Base-by-base conservation (phyloP, 1,140 invertebrate species). In the Psilanteris sp. region DNA sequence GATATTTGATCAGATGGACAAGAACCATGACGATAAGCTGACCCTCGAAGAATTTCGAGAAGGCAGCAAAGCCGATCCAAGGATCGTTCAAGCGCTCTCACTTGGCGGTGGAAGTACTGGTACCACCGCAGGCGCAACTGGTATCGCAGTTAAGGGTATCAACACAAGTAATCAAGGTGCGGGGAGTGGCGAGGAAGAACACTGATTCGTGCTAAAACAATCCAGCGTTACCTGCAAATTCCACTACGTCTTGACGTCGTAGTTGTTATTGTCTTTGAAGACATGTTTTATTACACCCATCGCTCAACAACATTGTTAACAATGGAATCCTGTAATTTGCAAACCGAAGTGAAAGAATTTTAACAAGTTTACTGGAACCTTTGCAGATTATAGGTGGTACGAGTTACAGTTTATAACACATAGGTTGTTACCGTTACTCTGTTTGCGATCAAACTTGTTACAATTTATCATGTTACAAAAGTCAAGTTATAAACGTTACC, bases 1-100 rank as follows among this genome's bases (percentile, higher is more conserved):
- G 87, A 98, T 98, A 83, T 98, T 98, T 89, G 95, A 97, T 86
- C 96, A 97, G 85, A 98, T 98, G 96, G 97, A 98, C 89, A 98
- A 98, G 90, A 99, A 99, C 86, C 95, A 98, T 88, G 98, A 99
- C 89, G 97, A 98, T 85, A 93, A 95, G 85, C 91, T 99, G 67
- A 99, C 97, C 8, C 91, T 98, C 71, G 97, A 99, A 81, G 98
- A 99, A 89, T 99, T 99, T 89, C 93, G 97, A 81, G 98, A 99
- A 90, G 97, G 97, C 67, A 98, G 97, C 85, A 99, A 99, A 89
- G 96, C 96, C 31, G 98, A 99, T 89, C 97, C 98, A 3, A 93
- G 97, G 88, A 99, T 99, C 85, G 97, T 99, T 9, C 97, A 99
- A 89, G 98, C 94, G n/a, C 88, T 96, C 31, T 94, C 94, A 14